A percentile compares a stretch with the other conserved stretches of the same genome.
Evolutionary conservation across 2,113 vertebrate species (phyloP).

Genomic region (Platichthys stellatus): DNA sequence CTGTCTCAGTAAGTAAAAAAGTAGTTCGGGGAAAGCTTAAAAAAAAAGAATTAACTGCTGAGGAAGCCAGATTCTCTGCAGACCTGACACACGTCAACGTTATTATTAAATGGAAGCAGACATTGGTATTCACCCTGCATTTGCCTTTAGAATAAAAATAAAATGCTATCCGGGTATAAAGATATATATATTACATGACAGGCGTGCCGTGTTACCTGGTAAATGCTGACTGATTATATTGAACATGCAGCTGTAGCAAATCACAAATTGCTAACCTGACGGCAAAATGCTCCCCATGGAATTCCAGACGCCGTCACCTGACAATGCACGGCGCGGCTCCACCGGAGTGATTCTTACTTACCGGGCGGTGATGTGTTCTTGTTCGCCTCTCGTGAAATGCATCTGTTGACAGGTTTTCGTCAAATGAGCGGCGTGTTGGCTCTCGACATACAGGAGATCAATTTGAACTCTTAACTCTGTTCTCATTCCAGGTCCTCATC

Average conservation of each 20-base stretch:
- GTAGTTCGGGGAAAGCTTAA: neutral
- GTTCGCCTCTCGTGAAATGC: slow-evolving; percentile 15
- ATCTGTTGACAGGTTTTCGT: slow-evolving; percentile 32
- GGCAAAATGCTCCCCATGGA: slow-evolving; percentile 64
- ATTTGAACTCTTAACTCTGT: neutral
- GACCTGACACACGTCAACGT: slow-evolving; percentile 55
- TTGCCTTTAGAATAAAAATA: slow-evolving; percentile 43
- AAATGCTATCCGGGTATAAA: slow-evolving; percentile 25
- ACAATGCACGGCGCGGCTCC: slow-evolving; percentile 27
- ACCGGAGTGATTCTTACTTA: slow-evolving; percentile 43
- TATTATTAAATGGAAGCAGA: slow-evolving; percentile 59
- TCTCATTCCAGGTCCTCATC: neutral
- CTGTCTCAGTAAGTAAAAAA: slow-evolving; percentile 18
- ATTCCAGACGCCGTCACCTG: slow-evolving; percentile 48
- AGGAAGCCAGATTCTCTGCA: slow-evolving; percentile 34
- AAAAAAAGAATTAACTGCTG: slow-evolving; percentile 32
- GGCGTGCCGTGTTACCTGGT: slow-evolving; percentile 56
- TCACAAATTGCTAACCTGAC: slow-evolving; percentile 70
- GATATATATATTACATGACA: slow-evolving; percentile 58
- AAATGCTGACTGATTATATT: slow-evolving; percentile 78
- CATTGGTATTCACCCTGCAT: slow-evolving; percentile 65
- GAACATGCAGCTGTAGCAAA: slow-evolving; percentile 65
- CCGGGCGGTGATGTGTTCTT: slow-evolving; percentile 4
- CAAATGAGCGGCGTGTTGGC: neutral
- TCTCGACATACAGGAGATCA: neutral